These are phyloP conservation scores for Dermatemys mawii DNA, from an alignment of 2,113 vertebrate genomes.

Conservation along the genomic window DNA sequence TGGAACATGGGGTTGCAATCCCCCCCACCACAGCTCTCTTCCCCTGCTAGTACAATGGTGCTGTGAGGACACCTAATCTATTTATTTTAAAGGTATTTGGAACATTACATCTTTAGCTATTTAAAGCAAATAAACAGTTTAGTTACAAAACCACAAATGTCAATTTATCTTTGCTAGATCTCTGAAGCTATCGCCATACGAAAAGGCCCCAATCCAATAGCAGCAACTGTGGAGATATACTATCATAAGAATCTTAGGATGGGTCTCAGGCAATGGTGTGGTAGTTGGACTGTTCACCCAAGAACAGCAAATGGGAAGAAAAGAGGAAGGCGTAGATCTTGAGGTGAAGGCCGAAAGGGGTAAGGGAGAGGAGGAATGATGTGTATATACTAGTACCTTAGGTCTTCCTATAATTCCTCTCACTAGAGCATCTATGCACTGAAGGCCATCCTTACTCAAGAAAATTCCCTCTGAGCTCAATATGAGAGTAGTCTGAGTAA, in stretches of 20 bases:
- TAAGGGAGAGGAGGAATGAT: background rate
- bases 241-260: background rate
- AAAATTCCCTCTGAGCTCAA: background rate
- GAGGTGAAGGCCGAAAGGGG: background rate
- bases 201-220: background rate
- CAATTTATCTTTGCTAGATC: background rate
- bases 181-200: slow-evolving; percentile 3
- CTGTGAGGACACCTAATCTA: slow-evolving; percentile 55
- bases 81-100: slow-evolving; percentile 50
- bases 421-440: background rate
- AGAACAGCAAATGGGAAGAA: background rate
- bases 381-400: background rate
- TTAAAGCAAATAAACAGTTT: too few species aligned
- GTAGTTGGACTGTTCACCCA: background rate
- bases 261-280: background rate
- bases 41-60: background rate
- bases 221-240: background rate
- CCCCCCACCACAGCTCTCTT: slow-evolving; percentile 31
- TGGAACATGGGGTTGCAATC: slow-evolving; percentile 39
- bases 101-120: too few species aligned
- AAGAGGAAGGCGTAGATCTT: background rate
- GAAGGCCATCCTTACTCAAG: background rate
- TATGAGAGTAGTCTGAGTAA: background rate
- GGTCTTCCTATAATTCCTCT: background rate
- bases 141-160: background rate